Conservation (phyloP, 2,888 invertebrate genomes). For the Acronicta aceris region DNA sequence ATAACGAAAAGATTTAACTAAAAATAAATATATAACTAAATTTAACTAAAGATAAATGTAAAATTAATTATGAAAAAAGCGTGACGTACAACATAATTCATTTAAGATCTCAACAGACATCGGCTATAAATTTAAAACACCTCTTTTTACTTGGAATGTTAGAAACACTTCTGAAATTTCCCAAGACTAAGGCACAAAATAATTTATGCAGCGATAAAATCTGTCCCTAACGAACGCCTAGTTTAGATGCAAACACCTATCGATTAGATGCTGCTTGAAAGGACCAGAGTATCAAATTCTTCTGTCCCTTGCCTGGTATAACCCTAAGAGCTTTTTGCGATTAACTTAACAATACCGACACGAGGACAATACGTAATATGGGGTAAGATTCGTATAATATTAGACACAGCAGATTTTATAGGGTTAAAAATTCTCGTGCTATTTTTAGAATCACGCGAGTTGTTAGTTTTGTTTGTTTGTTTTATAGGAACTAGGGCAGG, state of each 20-base stretch:
- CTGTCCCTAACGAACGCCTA: slow-evolving; percentile 18
- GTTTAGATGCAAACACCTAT: slow-evolving; percentile 46
- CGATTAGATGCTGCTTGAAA: slow-evolving; percentile 39
- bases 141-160: neutral
- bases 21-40: too few species aligned
- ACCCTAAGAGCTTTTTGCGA: slow-evolving; percentile 53
- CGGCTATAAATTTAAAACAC: neutral
- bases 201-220: slow-evolving; percentile 44
- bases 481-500: neutral
- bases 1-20: too few species aligned
- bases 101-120: too few species aligned
- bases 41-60: too few species aligned
- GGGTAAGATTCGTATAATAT: slow-evolving; percentile 15
- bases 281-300: slow-evolving; percentile 22
- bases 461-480: slow-evolving; percentile 1
- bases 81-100: too few species aligned
- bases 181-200: slow-evolving; percentile 34
- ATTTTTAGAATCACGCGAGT: slow-evolving; percentile 14
- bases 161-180: neutral
- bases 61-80: too few species aligned
- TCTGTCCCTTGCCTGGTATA: slow-evolving; percentile 33
- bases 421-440: slow-evolving; percentile 24
- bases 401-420: slow-evolving; percentile 18
- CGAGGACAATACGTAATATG: slow-evolving; percentile 41
- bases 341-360: slow-evolving; percentile 46